A percentile compares a stretch with the other conserved stretches of the same genome.
phyloP scores from a whole-genome alignment of 2,113 vertebrate genomes.

The Alaudala cheleensis region DNA sequence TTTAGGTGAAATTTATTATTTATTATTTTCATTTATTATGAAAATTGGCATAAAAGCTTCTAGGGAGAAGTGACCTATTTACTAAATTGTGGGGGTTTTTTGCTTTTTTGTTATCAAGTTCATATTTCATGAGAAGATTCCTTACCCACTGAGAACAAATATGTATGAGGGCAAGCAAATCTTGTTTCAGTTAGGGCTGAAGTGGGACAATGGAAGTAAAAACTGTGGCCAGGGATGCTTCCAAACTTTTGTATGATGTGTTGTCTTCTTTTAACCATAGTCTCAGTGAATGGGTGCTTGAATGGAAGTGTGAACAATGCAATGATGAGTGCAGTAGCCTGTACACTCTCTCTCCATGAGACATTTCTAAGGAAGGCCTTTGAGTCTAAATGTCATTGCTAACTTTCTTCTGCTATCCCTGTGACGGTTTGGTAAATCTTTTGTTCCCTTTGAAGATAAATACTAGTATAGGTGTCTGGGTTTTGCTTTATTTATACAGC shows the following conservation, averaged over 20 bases:
- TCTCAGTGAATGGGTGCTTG: not conserved
- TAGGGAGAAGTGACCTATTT: not conserved
- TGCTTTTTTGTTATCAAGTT: not conserved
- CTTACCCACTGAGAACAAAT: not conserved
- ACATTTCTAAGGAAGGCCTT: conserved; percentile 10
- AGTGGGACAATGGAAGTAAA: not conserved
- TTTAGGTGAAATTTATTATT: not conserved
- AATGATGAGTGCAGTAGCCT: not conserved
- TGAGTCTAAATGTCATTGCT: conserved; percentile 25
- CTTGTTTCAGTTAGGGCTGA: not conserved
- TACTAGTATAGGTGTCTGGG: not conserved
- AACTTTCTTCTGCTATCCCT: not conserved
- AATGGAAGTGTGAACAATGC: not conserved
- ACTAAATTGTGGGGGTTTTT: not conserved
- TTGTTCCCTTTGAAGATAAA: conserved; percentile 30
- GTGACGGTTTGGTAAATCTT: not conserved
- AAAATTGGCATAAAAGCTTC: not conserved
- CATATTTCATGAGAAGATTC: not conserved
- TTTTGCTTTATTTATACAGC: conserved; percentile 12
- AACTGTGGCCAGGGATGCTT: not conserved
- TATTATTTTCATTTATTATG: not conserved
- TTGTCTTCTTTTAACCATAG: not conserved
- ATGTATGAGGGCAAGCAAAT: not conserved
- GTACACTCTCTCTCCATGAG: not conserved
- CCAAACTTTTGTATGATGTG: not conserved